phyloP scores from a whole-genome alignment of 2,113 vertebrate genomes.

The Xerus inauris region DNA sequence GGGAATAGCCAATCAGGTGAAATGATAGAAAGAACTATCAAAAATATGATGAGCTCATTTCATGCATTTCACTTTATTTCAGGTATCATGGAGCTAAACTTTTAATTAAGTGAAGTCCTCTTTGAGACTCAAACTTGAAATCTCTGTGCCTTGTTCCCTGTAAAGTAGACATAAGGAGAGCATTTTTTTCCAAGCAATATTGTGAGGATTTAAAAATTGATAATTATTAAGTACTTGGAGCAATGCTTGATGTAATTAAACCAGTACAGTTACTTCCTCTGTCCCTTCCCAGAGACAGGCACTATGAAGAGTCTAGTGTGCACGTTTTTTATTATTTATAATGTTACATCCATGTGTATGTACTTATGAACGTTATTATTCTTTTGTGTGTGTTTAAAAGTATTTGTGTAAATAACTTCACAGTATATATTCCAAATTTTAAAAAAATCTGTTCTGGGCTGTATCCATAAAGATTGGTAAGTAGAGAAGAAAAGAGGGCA shows the following conservation, averaged over 20 bases:
- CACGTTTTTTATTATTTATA: not conserved
- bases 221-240: not conserved
- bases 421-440: not conserved
- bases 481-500: not conserved
- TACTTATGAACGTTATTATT: not conserved
- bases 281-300: not conserved
- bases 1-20: not conserved
- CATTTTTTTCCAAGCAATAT: not conserved
- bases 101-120: not conserved
- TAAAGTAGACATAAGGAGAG: not conserved
- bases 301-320: not conserved
- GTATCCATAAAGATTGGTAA: not conserved
- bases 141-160: not conserved
- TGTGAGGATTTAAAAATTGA: not conserved
- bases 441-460: not conserved
- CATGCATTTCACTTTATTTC: conserved; percentile 25
- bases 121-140: not conserved
- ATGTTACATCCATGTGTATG: not conserved
- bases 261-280: not conserved
- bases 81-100: not conserved
- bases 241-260: not conserved
- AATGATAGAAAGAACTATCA: not conserved
- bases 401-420: conserved; percentile 6
- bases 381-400: not conserved
- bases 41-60: conserved; percentile 22